Evolutionary conservation across 2,888 invertebrate species (phyloP).

Genomic region (Andrena praecox): DNA sequence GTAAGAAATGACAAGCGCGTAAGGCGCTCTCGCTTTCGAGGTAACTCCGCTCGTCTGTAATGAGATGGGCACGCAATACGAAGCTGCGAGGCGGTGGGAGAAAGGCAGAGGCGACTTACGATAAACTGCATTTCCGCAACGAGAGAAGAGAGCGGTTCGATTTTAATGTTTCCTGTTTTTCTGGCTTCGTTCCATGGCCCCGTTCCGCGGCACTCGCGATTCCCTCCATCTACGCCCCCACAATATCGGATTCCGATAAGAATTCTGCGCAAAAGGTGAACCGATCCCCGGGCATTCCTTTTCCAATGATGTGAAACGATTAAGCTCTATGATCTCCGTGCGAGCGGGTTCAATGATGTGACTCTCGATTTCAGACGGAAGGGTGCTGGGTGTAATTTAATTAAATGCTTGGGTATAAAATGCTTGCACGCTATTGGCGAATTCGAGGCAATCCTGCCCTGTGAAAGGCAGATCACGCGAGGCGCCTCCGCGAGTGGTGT

Average conservation of each 20-base stretch:
- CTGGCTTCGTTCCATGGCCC: constrained; percentile 80
- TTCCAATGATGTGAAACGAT: constrained; percentile 67
- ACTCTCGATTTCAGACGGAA: constrained; percentile 46
- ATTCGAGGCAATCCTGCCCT: constrained; percentile 21
- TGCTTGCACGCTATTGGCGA: constrained; percentile 23
- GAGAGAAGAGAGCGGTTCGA: constrained; percentile 71
- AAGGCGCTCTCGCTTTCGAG: constrained; percentile 61
- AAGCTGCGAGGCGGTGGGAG: constrained; percentile 5
- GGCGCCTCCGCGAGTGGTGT: background rate
- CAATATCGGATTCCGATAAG: constrained; percentile 82
- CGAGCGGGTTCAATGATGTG: constrained; percentile 48
- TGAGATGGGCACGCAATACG: constrained; percentile 54
- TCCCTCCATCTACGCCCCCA: constrained; percentile 51
- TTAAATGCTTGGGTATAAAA: constrained; percentile 47
- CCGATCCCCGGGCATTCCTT: constrained; percentile 56
- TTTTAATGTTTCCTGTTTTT: constrained; percentile 80
- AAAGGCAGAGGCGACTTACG: constrained; percentile 68
- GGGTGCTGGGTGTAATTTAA: constrained; percentile 41
- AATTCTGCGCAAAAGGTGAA: constrained; percentile 72
- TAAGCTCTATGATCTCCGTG: constrained; percentile 60
- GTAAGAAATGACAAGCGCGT: constrained; percentile 53
- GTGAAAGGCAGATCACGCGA: constrained; percentile 3
- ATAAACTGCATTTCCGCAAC: constrained; percentile 79
- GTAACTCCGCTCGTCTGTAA: constrained; percentile 59
- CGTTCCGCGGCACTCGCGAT: constrained; percentile 46